Evolutionary conservation across 2,113 vertebrate genomes (phyloP).

Genomic region (Hippopotamus amphibius): DNA sequence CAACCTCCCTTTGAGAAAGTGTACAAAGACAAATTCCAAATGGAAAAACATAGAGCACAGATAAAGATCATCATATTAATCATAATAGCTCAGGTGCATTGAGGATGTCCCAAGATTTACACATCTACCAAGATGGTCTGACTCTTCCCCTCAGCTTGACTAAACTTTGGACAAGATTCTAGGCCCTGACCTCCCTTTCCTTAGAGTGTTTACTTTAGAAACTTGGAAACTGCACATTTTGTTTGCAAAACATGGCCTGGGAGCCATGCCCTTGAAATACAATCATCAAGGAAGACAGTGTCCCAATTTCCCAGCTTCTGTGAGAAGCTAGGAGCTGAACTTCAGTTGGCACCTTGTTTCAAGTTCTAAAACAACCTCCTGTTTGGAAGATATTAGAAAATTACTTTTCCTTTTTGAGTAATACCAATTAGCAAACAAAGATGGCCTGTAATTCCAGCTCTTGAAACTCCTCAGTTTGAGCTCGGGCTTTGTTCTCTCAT

Average conservation of each 20-base stretch:
- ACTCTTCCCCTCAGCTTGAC: neutral
- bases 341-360: neutral
- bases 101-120: neutral
- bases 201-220: neutral
- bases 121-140: neutral
- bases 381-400: neutral
- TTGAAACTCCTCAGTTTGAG: neutral
- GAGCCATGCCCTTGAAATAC: neutral
- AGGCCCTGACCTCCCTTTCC: too few relatives aligned
- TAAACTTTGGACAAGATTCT: neutral
- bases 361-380: neutral
- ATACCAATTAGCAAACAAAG: neutral
- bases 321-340: neutral
- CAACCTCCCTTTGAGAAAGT: neutral
- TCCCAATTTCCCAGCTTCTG: neutral
- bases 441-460: neutral
- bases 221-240: neutral
- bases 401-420: neutral
- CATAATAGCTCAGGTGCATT: neutral
- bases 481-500: neutral
- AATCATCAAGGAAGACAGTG: neutral
- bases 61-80: neutral
- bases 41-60: neutral
- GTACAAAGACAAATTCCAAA: neutral
- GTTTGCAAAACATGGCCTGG: neutral